These are phyloP conservation scores for Rhea pennata DNA, from an alignment of 2,113 vertebrate species.

Conservation along the genomic window DNA sequence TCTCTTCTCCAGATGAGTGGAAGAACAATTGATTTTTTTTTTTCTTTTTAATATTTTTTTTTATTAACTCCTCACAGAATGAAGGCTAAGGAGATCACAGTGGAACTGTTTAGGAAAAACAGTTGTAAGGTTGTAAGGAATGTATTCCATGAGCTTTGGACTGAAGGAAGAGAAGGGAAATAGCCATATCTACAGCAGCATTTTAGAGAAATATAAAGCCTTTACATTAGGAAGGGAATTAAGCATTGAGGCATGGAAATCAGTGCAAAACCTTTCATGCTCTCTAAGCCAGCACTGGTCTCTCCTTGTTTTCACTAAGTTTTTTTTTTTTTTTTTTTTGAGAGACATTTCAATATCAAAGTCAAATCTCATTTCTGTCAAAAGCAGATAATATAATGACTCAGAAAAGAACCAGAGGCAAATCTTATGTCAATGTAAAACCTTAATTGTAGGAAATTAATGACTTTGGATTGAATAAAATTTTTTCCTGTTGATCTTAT, in stretches of 20 bases:
- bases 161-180: background rate
- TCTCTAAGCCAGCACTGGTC: background rate
- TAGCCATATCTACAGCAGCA: background rate
- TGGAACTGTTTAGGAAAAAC: background rate
- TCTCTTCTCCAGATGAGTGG: background rate
- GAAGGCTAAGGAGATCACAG: background rate
- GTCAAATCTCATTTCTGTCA: conserved; percentile 54
- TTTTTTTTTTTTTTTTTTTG: background rate
- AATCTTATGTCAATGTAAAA: conserved; percentile 14
- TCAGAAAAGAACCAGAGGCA: conserved; percentile 49
- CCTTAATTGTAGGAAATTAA: conserved; percentile 52
- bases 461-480: conserved; percentile 36
- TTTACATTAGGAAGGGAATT: background rate
- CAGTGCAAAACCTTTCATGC: background rate
- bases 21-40: background rate
- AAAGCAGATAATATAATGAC: conserved; percentile 17
- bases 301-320: background rate
- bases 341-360: conserved; percentile 30
- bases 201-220: background rate
- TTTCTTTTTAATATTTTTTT: no score
- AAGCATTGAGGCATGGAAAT: background rate
- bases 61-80: background rate
- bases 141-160: background rate
- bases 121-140: background rate
- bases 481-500: background rate